These are phyloP conservation scores for Nemoura dubitans DNA, from an alignment of 2,888 invertebrate genomes.

Conservation along the genomic window DNA sequence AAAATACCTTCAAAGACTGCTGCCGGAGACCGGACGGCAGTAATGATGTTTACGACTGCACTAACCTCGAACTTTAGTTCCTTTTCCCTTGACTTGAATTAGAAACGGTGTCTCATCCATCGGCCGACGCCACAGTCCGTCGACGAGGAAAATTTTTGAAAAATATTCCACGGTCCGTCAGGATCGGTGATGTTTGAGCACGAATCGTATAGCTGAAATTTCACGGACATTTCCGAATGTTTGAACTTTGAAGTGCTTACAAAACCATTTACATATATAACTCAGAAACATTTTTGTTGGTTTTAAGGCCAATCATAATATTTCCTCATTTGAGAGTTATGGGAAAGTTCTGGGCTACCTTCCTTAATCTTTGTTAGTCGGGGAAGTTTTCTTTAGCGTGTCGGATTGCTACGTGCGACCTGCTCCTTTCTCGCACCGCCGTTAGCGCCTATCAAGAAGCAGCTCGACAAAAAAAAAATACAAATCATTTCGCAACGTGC, in stretches of 20 bases:
- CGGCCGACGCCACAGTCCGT: background rate
- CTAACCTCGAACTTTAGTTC: constrained; percentile 9
- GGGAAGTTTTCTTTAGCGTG: background rate
- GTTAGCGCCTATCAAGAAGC: background rate
- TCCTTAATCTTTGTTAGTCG: background rate
- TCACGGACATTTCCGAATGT: background rate
- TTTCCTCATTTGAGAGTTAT: background rate
- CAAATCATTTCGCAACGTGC: background rate
- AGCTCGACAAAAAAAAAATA: background rate
- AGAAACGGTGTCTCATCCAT: constrained; percentile 13
- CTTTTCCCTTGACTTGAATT: constrained; percentile 14
- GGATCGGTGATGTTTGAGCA: background rate
- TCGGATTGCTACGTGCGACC: background rate
- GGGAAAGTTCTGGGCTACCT: background rate
- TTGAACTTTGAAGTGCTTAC: background rate
- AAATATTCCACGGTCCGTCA: background rate
- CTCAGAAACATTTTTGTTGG: background rate
- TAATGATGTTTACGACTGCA: background rate
- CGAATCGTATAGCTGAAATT: background rate
- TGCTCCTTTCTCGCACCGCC: background rate
- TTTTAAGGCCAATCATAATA: background rate
- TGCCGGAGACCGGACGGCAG: background rate
- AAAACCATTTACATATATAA: background rate
- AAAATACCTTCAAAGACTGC: constrained; percentile 12
- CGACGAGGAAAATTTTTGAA: too few relatives aligned